Percentiles rank a stretch among this genome's conserved stretches.
phyloP scores from a whole-genome alignment of 35 echinoderm and acorn worm species.

The Lytechinus variegatus region DNA sequence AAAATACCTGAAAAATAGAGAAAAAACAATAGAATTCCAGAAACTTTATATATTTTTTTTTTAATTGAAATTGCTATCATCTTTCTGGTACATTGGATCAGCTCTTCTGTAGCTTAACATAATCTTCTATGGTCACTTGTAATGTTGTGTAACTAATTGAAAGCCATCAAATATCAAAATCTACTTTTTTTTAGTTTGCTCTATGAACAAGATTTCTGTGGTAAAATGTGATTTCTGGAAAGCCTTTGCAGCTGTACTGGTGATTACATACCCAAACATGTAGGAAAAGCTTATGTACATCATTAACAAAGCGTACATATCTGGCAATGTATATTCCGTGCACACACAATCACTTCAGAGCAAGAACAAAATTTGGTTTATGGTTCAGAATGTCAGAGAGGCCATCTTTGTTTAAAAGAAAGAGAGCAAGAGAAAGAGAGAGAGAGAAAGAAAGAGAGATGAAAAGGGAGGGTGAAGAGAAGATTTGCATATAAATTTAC shows the following conservation, averaged over 20 bases:
- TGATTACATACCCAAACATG: conserved; percentile 6
- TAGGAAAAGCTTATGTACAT: conserved; percentile 42
- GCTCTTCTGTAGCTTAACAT: too few relatives aligned
- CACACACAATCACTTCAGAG: conserved; percentile 25
- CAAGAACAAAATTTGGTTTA: background rate
- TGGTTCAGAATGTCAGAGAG: background rate
- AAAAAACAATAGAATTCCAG: too few relatives aligned
- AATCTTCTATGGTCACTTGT: too few relatives aligned
- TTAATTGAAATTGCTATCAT: too few relatives aligned
- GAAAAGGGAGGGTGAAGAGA: background rate
- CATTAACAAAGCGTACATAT: conserved; percentile 8
- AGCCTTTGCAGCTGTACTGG: background rate
- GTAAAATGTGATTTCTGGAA: too few relatives aligned
- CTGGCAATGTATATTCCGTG: conserved; percentile 23
- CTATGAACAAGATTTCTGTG: too few relatives aligned
- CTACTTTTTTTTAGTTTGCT: too few relatives aligned
- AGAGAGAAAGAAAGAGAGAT: background rate
- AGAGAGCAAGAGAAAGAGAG: background rate
- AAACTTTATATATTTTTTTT: too few relatives aligned
- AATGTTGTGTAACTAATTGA: too few relatives aligned
- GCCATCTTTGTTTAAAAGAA: background rate
- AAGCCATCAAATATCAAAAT: too few relatives aligned
- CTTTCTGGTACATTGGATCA: too few relatives aligned
- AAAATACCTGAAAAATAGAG: too few relatives aligned
- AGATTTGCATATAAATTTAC: background rate